A percentile compares a stretch with the other conserved stretches of the same genome.
phyloP scores from a whole-genome alignment of 2,888 invertebrate species.

The Silvanus unidentatus region DNA sequence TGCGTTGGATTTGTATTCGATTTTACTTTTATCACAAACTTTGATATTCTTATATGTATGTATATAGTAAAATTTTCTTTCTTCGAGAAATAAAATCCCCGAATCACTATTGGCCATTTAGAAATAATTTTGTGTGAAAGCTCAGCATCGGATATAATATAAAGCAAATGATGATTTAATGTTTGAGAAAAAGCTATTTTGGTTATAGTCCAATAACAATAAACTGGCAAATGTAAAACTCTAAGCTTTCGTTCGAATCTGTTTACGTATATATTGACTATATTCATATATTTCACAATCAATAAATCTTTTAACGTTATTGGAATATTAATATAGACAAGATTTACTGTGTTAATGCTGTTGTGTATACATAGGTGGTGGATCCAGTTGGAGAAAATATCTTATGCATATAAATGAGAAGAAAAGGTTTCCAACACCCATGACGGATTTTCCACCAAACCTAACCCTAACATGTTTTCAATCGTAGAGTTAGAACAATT shows the following conservation, averaged over 20 bases:
- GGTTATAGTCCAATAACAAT: constrained; percentile 18
- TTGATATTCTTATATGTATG: too few relatives aligned
- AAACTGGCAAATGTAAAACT: constrained; percentile 11
- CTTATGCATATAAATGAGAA: constrained; percentile 32
- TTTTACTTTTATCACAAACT: too few relatives aligned
- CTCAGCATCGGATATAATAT: neutral
- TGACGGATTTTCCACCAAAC: too few relatives aligned
- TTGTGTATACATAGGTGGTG: constrained; percentile 19
- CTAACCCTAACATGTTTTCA: too few relatives aligned
- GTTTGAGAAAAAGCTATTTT: constrained; percentile 14
- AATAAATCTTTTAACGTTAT: constrained; percentile 17
- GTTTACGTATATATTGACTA: constrained; percentile 14
- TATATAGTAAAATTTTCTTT: too few relatives aligned
- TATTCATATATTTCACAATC: constrained; percentile 13
- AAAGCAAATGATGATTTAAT: constrained; percentile 15
- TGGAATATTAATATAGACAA: constrained; percentile 30
- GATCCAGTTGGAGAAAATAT: constrained; percentile 27
- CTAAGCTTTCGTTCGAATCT: constrained; percentile 16
- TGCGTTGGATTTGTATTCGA: too few relatives aligned
- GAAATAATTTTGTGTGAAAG: constrained; percentile 4
- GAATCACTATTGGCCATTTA: constrained; percentile 3
- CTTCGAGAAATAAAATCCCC: neutral
- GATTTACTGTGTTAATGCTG: too few relatives aligned
- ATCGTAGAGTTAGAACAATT: too few relatives aligned
- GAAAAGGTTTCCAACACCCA: too few relatives aligned